Evolutionary conservation across 2,797 vertebrate genomes (phyloP).

Genomic region (Prunella strophiata): DNA sequence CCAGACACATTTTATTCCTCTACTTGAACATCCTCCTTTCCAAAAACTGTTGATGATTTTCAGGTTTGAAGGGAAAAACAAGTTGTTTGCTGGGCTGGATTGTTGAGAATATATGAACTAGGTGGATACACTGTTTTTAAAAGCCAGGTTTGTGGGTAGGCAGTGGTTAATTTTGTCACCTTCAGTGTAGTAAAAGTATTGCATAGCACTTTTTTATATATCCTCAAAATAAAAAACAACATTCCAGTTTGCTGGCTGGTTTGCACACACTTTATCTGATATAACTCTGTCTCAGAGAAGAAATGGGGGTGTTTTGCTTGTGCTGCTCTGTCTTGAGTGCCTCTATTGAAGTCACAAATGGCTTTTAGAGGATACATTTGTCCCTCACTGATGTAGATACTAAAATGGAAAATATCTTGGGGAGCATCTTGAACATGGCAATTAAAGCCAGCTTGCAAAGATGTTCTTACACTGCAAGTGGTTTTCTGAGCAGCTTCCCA

Average conservation of each 20-base stretch:
- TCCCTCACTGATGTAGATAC: rapidly evolving
- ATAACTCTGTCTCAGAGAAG: neutral
- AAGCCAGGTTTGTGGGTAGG: neutral
- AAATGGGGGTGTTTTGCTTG: neutral
- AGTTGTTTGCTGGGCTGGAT: neutral
- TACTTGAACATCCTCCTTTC: neutral
- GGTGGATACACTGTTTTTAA: rapidly evolving
- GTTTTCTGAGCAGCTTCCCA: neutral
- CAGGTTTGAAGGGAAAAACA: neutral
- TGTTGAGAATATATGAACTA: neutral
- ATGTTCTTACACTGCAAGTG: neutral
- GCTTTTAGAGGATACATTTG: neutral
- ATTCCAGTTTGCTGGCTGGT: rapidly evolving
- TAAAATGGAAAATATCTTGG: neutral
- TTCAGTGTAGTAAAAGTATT: neutral
- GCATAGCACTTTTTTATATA: rapidly evolving
- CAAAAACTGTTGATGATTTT: neutral
- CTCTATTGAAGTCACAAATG: neutral
- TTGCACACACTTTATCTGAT: neutral
- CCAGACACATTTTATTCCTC: neutral
- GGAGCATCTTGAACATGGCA: neutral
- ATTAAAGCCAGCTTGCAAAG: neutral
- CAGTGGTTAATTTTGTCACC: neutral
- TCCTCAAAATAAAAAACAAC: neutral
- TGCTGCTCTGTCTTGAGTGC: neutral